These are phyloP conservation scores for Acleris cristana DNA, from an alignment of 2,888 invertebrate species.

Conservation along the genomic window DNA sequence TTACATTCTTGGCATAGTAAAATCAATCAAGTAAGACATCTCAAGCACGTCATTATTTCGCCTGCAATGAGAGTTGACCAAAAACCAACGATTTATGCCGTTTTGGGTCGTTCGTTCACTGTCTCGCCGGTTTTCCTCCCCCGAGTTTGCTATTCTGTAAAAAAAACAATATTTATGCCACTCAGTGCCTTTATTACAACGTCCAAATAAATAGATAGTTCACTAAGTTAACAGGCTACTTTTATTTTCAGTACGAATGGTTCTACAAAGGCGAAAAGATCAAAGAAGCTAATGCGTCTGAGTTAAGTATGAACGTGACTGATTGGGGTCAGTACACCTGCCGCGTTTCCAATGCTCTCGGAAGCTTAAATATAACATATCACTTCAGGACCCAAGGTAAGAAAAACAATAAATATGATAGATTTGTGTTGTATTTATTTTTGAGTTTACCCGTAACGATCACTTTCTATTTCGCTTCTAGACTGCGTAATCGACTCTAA, in stretches of 20 bases:
- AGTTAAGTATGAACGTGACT: neutral
- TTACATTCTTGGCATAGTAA: too few species aligned
- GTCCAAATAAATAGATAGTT: too few species aligned
- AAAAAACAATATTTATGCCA: too few species aligned
- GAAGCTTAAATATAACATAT: slow-evolving; percentile 16
- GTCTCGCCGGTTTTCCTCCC: too few species aligned
- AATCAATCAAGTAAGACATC: too few species aligned
- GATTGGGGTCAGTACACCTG: slow-evolving; percentile 28
- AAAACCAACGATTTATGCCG: too few species aligned
- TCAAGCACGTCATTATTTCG: too few species aligned
- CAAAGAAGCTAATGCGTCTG: neutral
- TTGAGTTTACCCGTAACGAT: neutral
- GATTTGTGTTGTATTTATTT: neutral
- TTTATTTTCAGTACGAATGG: slow-evolving; percentile 25
- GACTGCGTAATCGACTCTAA: slow-evolving; percentile 15
- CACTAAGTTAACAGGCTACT: neutral
- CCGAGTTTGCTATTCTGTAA: too few species aligned
- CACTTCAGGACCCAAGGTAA: slow-evolving; percentile 7
- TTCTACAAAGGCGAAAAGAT: slow-evolving; percentile 17
- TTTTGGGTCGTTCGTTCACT: too few species aligned
- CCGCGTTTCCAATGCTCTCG: slow-evolving; percentile 12
- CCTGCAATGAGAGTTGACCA: too few species aligned
- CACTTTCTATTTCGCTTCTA: slow-evolving; percentile 7
- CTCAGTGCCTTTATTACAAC: too few species aligned
- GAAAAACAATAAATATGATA: too few species aligned